Conservation (phyloP, 2,113 vertebrate species). For the Dasyornis broadbenti region DNA sequence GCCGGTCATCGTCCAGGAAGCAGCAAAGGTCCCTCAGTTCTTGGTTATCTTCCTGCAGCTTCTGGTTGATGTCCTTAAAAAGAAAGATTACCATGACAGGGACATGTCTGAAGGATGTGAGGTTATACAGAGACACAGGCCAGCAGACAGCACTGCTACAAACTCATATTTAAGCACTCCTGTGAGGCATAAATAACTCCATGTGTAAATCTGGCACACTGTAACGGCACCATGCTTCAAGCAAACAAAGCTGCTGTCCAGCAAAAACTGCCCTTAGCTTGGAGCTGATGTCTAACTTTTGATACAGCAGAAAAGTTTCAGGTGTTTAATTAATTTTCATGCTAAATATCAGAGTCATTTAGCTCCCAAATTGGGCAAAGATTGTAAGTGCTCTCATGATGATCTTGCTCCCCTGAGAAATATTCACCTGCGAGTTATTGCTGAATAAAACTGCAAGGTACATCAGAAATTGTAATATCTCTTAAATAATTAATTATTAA, state of each 20-base stretch:
- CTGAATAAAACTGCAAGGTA: neutral
- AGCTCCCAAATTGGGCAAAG: neutral
- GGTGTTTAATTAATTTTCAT: neutral
- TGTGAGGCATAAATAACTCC: neutral
- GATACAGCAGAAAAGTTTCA: neutral
- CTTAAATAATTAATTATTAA: neutral
- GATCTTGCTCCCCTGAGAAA: neutral
- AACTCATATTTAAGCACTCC: neutral
- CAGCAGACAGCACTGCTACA: neutral
- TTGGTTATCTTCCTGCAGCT: slow-evolving; percentile 96
- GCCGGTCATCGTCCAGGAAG: slow-evolving; percentile 94
- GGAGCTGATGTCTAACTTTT: neutral
- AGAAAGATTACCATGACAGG: slow-evolving; percentile 10
- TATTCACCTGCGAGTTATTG: neutral
- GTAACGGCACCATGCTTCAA: neutral
- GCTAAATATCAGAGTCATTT: neutral
- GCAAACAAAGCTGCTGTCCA: neutral
- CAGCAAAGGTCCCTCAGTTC: slow-evolving; percentile 95
- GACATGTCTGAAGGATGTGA: neutral
- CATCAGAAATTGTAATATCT: neutral
- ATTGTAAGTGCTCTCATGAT: neutral
- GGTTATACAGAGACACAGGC: neutral
- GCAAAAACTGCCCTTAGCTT: neutral
- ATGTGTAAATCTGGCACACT: neutral
- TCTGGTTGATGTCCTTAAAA: slow-evolving; percentile 94